phyloP scores from a whole-genome alignment of 2,888 invertebrate species.

The Epinotia bilunana region DNA sequence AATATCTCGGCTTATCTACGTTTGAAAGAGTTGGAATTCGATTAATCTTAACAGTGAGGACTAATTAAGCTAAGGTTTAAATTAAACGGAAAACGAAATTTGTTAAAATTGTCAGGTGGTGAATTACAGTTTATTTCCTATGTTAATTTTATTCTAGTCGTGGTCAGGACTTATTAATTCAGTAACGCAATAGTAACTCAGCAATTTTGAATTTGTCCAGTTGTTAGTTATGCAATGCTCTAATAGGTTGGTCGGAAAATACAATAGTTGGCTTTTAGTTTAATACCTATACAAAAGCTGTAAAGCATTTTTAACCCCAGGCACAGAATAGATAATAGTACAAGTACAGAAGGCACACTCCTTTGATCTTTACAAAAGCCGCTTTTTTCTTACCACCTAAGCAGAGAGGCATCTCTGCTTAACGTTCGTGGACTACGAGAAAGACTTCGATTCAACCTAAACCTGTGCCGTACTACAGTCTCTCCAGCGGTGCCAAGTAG shows the following conservation, averaged over 20 bases:
- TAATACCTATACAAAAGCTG: not conserved
- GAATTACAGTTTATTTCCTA: slow-evolving; percentile 31
- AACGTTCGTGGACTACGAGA: too few species aligned
- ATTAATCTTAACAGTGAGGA: slow-evolving; percentile 56
- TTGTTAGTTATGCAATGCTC: slow-evolving; percentile 18
- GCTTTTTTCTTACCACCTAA: too few species aligned
- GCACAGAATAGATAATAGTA: too few species aligned
- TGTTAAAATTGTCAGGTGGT: slow-evolving; percentile 41
- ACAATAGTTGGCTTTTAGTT: slow-evolving; percentile 6
- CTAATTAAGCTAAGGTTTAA: slow-evolving; percentile 59
- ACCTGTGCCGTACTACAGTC: too few species aligned
- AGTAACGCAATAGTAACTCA: slow-evolving; percentile 29
- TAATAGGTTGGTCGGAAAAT: slow-evolving; percentile 10
- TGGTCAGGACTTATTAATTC: slow-evolving; percentile 41
- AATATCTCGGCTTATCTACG: slow-evolving; percentile 56
- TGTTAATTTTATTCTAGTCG: slow-evolving; percentile 40
- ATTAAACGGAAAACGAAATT: slow-evolving; percentile 49
- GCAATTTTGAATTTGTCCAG: slow-evolving; percentile 34
- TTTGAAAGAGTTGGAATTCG: slow-evolving; percentile 55
- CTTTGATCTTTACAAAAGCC: too few species aligned
- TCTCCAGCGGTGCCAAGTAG: too few species aligned
- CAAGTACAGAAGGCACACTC: too few species aligned
- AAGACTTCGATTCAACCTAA: too few species aligned
- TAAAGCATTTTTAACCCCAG: not conserved
- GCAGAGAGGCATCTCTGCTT: too few species aligned